Base-by-base conservation (phyloP, 2,797 vertebrate species). In the Lagocephalus sceleratus region DNA sequence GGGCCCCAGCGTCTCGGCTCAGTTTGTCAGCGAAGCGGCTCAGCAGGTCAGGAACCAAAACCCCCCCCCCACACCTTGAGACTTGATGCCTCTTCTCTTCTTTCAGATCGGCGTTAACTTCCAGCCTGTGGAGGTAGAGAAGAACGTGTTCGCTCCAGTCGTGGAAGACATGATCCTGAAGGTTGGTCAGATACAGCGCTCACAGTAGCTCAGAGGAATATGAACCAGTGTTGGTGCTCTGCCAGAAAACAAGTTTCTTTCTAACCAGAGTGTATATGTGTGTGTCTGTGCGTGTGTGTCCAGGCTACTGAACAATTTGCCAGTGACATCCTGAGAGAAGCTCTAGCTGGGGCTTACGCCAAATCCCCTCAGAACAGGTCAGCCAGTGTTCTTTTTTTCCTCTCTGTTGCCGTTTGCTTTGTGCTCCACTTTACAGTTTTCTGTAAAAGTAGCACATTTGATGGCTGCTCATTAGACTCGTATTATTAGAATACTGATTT, bases 141-240 rank as follows among this genome's bases (percentile, higher is more conserved):
- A 90, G 84, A 96, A 94, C 3, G 85, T 97, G 54, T 97, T 94
- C 20, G 93, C 93, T 1, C 95, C 96, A 0, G 92, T 93, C 17
- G 84, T 97, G 1, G 96, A 98, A 87, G 91, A 94, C 76, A 96
- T 99, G 96, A 92, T 99, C 78, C 75, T 98, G 54, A 99, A 99
- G 94, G 97, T 98, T 75, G 16, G 80, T 77, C 47, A 21, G 44
- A 20, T 4, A 16, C 45, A 44, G 42, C 41, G n/a, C 20, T 17
- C 22, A 61, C 20, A 56, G 17, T 22, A 32, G 6, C 54, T 66
- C 51, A 23, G 47, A 50, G 21, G 49, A 25, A 50, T 53, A 32
- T 22, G 22, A 38, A 22, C 35, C 16, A 8, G 4, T 58, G 21
- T 72, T 75, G 75, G 51, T 61, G n/a, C 21, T 12, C 20, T 43